These are phyloP conservation scores for Platyura marginata DNA, from an alignment of 1,140 invertebrate genomes.

Conservation along the genomic window DNA sequence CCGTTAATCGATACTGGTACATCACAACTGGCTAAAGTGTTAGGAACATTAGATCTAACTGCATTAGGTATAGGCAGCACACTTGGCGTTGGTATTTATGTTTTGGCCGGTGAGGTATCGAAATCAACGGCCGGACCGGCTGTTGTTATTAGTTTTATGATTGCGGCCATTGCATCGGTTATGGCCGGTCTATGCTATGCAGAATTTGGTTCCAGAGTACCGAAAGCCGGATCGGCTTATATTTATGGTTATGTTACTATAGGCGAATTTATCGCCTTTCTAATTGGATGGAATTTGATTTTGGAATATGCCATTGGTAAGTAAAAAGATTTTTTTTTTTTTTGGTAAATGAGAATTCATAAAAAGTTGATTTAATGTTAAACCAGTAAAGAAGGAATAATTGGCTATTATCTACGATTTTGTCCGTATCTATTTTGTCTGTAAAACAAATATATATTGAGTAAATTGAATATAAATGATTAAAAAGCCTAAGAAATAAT, in stretches of 20 bases:
- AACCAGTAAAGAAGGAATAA: no score
- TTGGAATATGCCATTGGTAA: conserved; percentile 78
- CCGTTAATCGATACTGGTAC: conserved; percentile 12
- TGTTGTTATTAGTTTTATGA: conserved; percentile 63
- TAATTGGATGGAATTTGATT: conserved; percentile 77
- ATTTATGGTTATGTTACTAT: conserved; percentile 80
- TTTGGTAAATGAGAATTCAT: no score
- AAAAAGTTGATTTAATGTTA: no score
- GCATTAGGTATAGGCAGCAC: conserved; percentile 70
- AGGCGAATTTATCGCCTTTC: conserved; percentile 63
- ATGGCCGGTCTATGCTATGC: conserved; percentile 73
- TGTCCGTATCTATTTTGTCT: no score
- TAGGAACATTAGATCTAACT: conserved; percentile 56
- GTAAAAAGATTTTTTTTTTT: no score
- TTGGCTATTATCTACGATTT: no score
- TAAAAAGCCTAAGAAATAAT: no score
- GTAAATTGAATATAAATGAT: no score
- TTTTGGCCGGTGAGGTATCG: conserved; percentile 70
- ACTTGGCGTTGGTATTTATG: conserved; percentile 75
- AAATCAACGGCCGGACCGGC: conserved; percentile 60
- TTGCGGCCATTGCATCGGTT: conserved; percentile 68
- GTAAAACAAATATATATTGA: no score
- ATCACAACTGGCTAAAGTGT: conserved; percentile 38
- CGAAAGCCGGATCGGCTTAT: conserved; percentile 74
- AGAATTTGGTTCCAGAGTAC: conserved; percentile 77